A percentile compares a stretch with the other conserved stretches of the same genome.
These are phyloP conservation scores for Microchirus variegatus DNA, from an alignment of 2,797 vertebrate genomes.

Conservation along the genomic window DNA sequence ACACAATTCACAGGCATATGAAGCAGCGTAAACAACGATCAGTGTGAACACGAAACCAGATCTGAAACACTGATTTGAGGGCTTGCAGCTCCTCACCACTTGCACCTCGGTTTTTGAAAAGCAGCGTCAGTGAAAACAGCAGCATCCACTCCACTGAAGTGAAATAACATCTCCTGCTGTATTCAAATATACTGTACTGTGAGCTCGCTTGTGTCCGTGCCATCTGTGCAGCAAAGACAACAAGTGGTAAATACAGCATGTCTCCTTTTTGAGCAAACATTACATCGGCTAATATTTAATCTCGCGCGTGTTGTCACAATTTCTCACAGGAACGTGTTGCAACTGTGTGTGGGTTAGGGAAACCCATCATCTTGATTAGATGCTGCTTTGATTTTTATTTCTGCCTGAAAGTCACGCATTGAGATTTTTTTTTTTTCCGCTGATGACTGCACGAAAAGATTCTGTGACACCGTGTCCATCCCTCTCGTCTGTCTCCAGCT, in stretches of 20 bases:
- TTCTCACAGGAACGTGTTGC: conserved; percentile 35
- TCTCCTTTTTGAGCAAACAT: conserved; percentile 59
- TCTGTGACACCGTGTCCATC: conserved; percentile 24
- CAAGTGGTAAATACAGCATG: conserved; percentile 68
- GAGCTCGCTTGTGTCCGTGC: conserved; percentile 54
- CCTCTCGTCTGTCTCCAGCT: conserved; percentile 25
- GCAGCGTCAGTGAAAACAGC: not conserved
- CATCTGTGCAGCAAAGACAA: conserved; percentile 69
- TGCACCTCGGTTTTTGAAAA: conserved; percentile 3
- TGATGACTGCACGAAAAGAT: conserved; percentile 1
- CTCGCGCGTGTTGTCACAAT: conserved; percentile 50
- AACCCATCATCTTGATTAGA: conserved; percentile 41
- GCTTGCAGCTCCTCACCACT: no score
- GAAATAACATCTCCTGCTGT: conserved; percentile 62
- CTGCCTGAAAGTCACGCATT: not conserved
- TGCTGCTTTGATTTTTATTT: not conserved
- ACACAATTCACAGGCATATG: no score
- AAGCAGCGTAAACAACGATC: not conserved
- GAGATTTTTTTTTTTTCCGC: conserved; percentile 9
- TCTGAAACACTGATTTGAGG: not conserved
- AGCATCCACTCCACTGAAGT: conserved; percentile 17
- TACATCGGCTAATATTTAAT: conserved; percentile 55
- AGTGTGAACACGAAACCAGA: conserved; percentile 1
- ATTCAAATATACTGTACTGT: conserved; percentile 60
- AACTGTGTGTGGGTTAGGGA: conserved; percentile 38